Base-by-base conservation (phyloP, 2,113 vertebrate genomes). In the Anoura caudifer region DNA sequence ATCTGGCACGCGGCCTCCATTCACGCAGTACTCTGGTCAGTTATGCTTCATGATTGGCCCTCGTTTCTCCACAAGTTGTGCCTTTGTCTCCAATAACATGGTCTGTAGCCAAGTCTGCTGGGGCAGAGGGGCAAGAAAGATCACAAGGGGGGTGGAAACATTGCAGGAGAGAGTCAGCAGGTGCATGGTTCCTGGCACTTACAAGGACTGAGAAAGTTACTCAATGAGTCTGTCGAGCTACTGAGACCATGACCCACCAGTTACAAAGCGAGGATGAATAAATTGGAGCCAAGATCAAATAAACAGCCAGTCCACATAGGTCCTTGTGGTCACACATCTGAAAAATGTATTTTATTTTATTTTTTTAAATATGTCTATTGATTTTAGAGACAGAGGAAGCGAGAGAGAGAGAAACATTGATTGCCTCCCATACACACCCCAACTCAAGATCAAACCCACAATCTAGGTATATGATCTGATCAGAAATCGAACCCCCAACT, bases 21-120 rank as follows among this genome's bases (percentile, higher is more conserved):
- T 33, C 41, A 7, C 1, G 7, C 2, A 14, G 59, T 0, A 15
- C 56, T 26, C 17, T 31, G 14, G 31, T 52, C 12, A 11, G n/a
- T 19, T 31, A 20, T 12, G 9, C 41, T 45, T 45, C 15, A 3
- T 5, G 1, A 41, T 5, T 0, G 14, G n/a, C n/a, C 11, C 41
- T 79, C 7, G 0, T 41, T 65, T 61, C 76, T 87, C 73, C 4
- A 4, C 16, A 41, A 61, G 11, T 9, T 20, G 17, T 75, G 41
- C 38, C 50, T 92, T 75, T 7, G 19, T 88, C 83, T 67, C 52
- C 81, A 43, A 33, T 10, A 17, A 84, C 13, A 24, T 59, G 19
- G 50, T 50, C 19, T 82, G 85, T 43, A 47, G 13, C 28, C 16
- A 24, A 54, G 22, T 24, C 45, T 45, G 19, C 63, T 19, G 20